Evolutionary conservation across 1,140 invertebrate genomes (phyloP), one percentile per base, ranked within the genome.

Genomic region (Heliconius congener): DNA sequence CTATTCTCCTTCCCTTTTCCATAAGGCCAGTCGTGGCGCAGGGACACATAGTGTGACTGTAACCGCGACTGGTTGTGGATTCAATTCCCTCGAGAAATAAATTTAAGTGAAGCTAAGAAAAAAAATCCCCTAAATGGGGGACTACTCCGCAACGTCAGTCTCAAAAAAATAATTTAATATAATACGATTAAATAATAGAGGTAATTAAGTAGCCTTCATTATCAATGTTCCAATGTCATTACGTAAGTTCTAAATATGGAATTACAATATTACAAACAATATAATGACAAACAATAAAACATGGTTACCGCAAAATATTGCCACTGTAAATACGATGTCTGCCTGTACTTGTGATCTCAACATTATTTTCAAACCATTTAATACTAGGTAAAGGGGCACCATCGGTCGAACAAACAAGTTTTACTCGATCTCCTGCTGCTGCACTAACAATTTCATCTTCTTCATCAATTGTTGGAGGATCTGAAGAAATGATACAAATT

Each of bases 371-470:
- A 5, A 76, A 73, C 89, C 89, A 90, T 13, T 76, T 80, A 8
- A 89, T 84, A 23, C 18, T 6, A 0, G 88, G 87, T 30, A 18
- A 42, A 3, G 88, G 88, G 9, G 70, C 74, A 6, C 86, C 88
- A 30, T 81, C 75, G 0, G 82, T 82, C 60, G 27, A 30, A 16
- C 60, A 66, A 16, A 66, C 60, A 5, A 66, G 60, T 30, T 66
- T 27, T 27, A 66, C 23, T 1, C 13, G 8, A 13, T 27, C 6
- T 66, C 60, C 60, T 27, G 23, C 60, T 8, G 9, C 11, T 27
- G 27, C 60, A n/a, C 13, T 27, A 23, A 66, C 11, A 27, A 66
- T 66, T 66, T 66, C 60, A 66, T 66, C 60, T 27, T 27, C 60
- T 5, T 11, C 23, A 27, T 27, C 60, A 23, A 66, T 66, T 13